phyloP scores from a whole-genome alignment of 2,797 vertebrate species.

The Vireo griseus region DNA sequence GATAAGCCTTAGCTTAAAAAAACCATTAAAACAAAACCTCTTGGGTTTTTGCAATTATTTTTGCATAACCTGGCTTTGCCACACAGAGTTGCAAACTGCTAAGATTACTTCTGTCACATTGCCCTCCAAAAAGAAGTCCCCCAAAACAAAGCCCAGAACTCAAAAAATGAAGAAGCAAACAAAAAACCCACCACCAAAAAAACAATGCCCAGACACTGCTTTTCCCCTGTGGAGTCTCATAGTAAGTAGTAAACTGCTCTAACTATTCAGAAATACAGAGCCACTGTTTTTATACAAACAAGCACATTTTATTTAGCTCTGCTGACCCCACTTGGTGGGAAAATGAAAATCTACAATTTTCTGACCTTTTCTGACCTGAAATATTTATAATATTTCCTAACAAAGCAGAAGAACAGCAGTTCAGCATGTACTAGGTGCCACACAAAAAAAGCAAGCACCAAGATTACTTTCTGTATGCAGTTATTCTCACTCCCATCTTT shows the following conservation, averaged over 20 bases:
- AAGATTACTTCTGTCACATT: not conserved
- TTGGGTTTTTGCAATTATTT: not conserved
- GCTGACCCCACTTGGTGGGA: not conserved
- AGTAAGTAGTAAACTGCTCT: not conserved
- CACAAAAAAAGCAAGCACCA: not conserved
- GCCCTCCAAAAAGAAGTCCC: not conserved
- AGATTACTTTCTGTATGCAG: not conserved
- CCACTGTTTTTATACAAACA: not conserved
- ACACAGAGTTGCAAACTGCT: not conserved
- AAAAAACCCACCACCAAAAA: not conserved
- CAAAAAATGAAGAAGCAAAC: not conserved
- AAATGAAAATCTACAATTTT: not conserved
- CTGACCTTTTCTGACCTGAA: too few relatives aligned
- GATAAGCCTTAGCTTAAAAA: not conserved
- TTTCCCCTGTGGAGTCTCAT: not conserved
- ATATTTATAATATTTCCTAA: not conserved
- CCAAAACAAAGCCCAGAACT: not conserved
- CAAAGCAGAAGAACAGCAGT: not conserved
- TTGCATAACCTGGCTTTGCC: not conserved
- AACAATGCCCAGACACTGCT: fast-evolving
- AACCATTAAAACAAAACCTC: not conserved
- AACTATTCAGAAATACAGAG: not conserved
- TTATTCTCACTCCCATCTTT: not conserved
- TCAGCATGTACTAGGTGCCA: not conserved
- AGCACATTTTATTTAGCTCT: not conserved